Evolutionary conservation across 2,888 invertebrate genomes (phyloP), one percentile per base, ranked within the genome.

Genomic region (Drosophila imparisetae): DNA sequence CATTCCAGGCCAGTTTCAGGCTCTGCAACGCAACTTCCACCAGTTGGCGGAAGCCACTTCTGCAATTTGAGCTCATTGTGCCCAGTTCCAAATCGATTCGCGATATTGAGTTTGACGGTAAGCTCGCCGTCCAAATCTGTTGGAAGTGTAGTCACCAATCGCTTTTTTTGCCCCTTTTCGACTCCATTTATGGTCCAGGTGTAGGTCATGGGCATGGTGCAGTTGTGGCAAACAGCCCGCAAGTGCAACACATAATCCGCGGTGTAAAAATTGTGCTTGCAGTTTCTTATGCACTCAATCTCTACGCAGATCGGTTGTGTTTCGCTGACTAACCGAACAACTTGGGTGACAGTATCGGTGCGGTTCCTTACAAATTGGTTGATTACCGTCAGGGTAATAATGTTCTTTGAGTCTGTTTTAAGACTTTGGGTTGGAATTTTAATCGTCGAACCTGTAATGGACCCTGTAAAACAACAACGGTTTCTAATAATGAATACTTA

Each of bases 241-340:
- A 78, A 48, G 29, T 78, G 78, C 21, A 78, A n/a, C 18, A n/a
- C 11, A 3, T n/a, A 1, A 21, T 18, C 27, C 11, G 3, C 3
- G 2, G 6, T 24, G 29, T 34, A 65, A 4, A 48, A 15, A 34
- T 60, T 27, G 0, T 2, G 30, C 0, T 54, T 1, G 32, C 78
- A 78, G 45, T 78, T 78, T 3, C 32, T 66, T 3, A 78, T 4
- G n/a, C 77, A 78, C n/a, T 64, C 42, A n/a, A 78, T 70, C 21
- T 58, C 36, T 10, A 78, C 24, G 13, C 7, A n/a, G 8, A 32
- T 32, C 1, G n/a, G 48, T 18, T 30, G 0, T 11, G 4, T 15
- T 6, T 32, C 4, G 2, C 18, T 34, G 0, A 58, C 15, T 30
- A 62, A 21, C 1, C 13, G 24, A 13, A 78, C 52, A 11, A 49